Evolutionary conservation across 2,113 vertebrate species (phyloP).

Genomic region (Spheniscus mendiculus): DNA sequence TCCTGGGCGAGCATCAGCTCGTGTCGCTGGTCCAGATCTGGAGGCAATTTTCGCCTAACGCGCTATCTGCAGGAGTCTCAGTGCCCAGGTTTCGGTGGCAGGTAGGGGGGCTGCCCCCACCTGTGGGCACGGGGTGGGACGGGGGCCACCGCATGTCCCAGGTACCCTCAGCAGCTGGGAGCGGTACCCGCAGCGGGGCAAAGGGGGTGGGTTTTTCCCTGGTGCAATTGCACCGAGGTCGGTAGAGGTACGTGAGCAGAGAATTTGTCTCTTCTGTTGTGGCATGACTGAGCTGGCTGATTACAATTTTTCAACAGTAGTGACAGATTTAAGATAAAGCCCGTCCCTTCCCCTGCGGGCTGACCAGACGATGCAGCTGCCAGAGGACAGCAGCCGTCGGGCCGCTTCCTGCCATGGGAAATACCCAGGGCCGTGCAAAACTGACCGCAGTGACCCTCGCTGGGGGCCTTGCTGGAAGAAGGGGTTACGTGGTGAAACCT

Average conservation of each 20-base stretch:
- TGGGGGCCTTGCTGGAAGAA: not conserved
- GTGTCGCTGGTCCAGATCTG: not conserved
- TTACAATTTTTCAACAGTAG: not conserved
- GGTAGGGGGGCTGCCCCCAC: not conserved
- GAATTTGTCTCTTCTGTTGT: not conserved
- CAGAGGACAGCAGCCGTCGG: not conserved
- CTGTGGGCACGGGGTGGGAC: not conserved
- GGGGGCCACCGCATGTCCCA: rapidly evolving
- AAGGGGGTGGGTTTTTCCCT: not conserved
- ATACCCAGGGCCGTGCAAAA: not conserved
- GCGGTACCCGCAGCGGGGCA: rapidly evolving
- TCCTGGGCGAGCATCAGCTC: not conserved
- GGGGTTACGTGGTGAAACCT: not conserved
- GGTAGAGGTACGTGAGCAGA: not conserved
- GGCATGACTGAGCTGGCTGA: not conserved
- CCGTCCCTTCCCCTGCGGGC: rapidly evolving
- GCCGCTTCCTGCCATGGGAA: not conserved
- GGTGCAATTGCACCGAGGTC: not conserved
- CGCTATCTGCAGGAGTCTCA: not conserved
- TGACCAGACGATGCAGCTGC: not conserved
- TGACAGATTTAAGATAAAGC: not conserved
- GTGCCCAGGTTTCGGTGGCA: not conserved
- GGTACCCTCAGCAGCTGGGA: not conserved
- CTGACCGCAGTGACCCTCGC: rapidly evolving
- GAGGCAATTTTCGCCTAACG: rapidly evolving